phyloP scores from a whole-genome alignment of 2,113 vertebrate genomes.

The Phycodurus eques region DNA sequence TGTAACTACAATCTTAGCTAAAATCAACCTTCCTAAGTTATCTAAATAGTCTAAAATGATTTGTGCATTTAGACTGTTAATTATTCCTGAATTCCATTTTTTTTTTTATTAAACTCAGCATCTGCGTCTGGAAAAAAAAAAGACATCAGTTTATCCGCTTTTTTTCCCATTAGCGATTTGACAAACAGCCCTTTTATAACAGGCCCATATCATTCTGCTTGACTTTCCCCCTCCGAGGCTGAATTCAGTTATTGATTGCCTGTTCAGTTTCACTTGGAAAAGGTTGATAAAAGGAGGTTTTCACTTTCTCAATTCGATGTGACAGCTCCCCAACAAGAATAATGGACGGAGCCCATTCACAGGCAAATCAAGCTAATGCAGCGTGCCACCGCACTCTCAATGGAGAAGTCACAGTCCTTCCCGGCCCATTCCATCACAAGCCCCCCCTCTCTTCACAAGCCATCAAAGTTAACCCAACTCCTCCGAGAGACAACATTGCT shows the following conservation, averaged over 20 bases:
- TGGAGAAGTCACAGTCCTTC: conserved; percentile 89
- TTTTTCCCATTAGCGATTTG: conserved; percentile 79
- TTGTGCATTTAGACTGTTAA: conserved; percentile 25
- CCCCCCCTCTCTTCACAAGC: conserved; percentile 82
- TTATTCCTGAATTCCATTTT: conserved; percentile 36
- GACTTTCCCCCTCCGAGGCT: conserved; percentile 86
- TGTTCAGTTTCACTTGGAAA: conserved; percentile 93
- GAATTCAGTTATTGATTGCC: conserved; percentile 94
- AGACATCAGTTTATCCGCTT: conserved; percentile 80
- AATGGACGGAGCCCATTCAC: conserved; percentile 98
- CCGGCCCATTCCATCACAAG: conserved; percentile 94
- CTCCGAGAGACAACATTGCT: conserved; percentile 72
- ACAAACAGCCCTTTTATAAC: conserved; percentile 80
- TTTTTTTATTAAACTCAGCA: conserved; percentile 55
- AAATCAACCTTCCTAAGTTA: background rate
- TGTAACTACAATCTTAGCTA: background rate
- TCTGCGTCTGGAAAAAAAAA: conserved; percentile 50
- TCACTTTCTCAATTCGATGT: conserved; percentile 98
- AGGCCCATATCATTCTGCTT: conserved; percentile 88
- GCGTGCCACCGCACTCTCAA: conserved; percentile 92
- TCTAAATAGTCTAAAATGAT: conserved; percentile 22
- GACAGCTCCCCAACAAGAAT: conserved; percentile 99
- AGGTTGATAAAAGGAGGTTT: conserved; percentile 96
- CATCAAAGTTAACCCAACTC: conserved; percentile 87
- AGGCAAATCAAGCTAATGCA: conserved; percentile 99